A percentile compares a stretch with the other conserved stretches of the same genome.
Conservation (phyloP, 2,888 invertebrate genomes). For the Dyspetes luteomarginatus region DNA sequence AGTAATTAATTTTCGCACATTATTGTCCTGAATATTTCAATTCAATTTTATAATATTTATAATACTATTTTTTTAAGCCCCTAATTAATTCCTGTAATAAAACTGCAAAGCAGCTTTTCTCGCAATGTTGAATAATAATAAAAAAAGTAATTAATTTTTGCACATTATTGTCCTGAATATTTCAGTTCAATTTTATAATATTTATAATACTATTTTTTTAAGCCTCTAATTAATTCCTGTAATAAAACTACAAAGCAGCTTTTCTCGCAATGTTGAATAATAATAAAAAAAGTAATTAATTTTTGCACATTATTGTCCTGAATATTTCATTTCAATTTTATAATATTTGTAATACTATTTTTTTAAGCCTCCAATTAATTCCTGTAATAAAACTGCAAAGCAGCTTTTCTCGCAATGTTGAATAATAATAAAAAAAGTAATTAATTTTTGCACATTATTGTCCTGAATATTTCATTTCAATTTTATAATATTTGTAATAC, state of each 20-base stretch:
- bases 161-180: too few species aligned
- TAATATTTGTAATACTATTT: neutral
- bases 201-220: neutral
- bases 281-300: neutral
- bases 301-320: too few species aligned
- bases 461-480: too few species aligned
- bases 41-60: neutral
- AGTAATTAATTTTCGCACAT: too few species aligned
- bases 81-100: conserved; percentile 58
- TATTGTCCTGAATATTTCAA: too few species aligned
- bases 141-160: too few species aligned
- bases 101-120: conserved; percentile 35
- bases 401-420: conserved; percentile 1
- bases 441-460: too few species aligned
- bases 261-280: neutral
- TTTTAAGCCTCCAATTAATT: conserved; percentile 57
- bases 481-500: neutral
- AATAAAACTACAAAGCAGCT: conserved; percentile 39
- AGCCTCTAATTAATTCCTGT: conserved; percentile 58
- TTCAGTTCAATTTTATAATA: neutral
- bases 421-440: neutral
- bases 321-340: neutral
- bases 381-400: conserved; percentile 41
- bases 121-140: neutral
- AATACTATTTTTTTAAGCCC: conserved; percentile 13